Evolutionary conservation across 2,888 invertebrate genomes (phyloP), one percentile per base, ranked within the genome.

Genomic region (Ceriagrion tenellum): DNA sequence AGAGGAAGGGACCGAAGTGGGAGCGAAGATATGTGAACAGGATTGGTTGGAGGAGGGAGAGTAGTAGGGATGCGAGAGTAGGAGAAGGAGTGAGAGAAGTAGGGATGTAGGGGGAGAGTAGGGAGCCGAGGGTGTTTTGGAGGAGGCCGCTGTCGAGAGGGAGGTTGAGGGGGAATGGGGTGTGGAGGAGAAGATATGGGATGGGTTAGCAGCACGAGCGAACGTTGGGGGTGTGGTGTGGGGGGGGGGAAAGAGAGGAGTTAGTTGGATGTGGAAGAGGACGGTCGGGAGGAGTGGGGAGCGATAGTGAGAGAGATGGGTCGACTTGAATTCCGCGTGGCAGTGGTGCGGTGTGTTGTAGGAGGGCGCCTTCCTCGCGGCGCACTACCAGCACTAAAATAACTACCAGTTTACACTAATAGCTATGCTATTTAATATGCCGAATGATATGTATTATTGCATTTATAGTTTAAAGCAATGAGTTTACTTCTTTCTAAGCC

Each of bases 1-100:
- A 59, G 18, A 40, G 89, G 63, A 55, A 40, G 63, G 59, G 59
- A 4, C 18, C 18, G 47, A 89, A 88, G 88, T 88, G 81, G 55
- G 55, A 95, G 55, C 56, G 81, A 95, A 40, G 81, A 81, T 81
- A 81, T 81, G 81, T 81, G 81, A 81, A 81, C 81, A 59, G 35
- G 55, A 47, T 40, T 59, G 23, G 55, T 90, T 95, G 30, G 88
- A 30, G 63, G 47, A 26, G 59, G 56, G 56, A 47, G 35, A 26
- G n/a, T 10, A n/a, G 89, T 40, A 10, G 55, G 56, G 55, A 20
- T 8, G 89, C 47, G 47, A 47, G 47, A 47, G 47, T 47, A 47
- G n/a, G 89, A 26, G 55, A 47, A 55, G 47, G 55, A 26, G 89
- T 23, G 55, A n/a, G 89, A 23, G n/a, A 6, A 88, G 2, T 40